A percentile compares a stretch with the other conserved stretches of the same genome.
Conservation (phyloP, 2,797 vertebrate species). For the Anabacerthia variegaticeps region DNA sequence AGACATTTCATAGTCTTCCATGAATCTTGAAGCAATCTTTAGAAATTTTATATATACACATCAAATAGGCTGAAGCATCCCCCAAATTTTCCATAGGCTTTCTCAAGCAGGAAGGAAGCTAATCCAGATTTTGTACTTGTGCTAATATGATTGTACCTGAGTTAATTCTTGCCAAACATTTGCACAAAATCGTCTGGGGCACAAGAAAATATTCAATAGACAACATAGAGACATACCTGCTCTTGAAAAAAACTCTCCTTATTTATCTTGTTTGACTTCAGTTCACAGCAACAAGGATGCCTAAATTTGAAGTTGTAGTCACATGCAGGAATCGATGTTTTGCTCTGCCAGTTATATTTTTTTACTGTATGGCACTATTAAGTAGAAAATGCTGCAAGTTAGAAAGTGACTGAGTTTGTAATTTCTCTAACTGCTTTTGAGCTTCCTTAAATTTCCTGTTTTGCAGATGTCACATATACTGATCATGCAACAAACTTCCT, state of each 20-base stretch:
- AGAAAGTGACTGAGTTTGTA: background rate
- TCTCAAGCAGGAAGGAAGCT: background rate
- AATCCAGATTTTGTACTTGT: background rate
- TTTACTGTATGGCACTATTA: background rate
- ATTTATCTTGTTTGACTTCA: background rate
- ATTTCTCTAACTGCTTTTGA: background rate
- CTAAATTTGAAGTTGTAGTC: background rate
- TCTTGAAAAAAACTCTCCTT: background rate
- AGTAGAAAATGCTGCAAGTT: background rate
- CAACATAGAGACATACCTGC: conserved; percentile 16
- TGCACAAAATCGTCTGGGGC: background rate
- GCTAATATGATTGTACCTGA: background rate
- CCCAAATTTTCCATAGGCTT: background rate
- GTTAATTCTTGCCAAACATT: background rate
- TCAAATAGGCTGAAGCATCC: background rate
- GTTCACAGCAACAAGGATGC: fast-evolving
- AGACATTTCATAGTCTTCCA: background rate
- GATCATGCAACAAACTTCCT: background rate
- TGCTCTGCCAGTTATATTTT: background rate
- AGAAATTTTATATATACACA: background rate
- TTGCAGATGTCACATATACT: background rate
- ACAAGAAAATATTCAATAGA: background rate
- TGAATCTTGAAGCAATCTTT: background rate
- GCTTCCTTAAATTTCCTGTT: conserved; percentile 34
- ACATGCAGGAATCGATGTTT: background rate